Base-by-base conservation (phyloP, 2,888 invertebrate species). In the Arge pagana region DNA sequence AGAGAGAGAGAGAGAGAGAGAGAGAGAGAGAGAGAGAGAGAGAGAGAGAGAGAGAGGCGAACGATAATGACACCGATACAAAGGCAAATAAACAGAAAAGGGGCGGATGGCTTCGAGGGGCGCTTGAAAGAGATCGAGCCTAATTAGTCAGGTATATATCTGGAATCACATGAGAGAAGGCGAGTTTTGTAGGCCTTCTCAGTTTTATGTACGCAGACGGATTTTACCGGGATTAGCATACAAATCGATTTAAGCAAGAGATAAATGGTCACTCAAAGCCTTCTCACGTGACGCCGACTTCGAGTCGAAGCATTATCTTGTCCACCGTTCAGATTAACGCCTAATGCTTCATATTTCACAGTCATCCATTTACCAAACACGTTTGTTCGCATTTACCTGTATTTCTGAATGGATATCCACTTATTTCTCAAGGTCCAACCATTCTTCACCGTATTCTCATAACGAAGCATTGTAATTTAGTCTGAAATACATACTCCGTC, bases 191-290 rank as follows among this genome's bases (percentile, higher is more conserved):
- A 70, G 69, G 68, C 67, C 72, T 70, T 69, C 68, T 69, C 67
- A 70, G 70, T 70, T 70, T 70, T 70, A 70, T 69, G 68, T 69
- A 69, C 67, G 70, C 69, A 67, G 69, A 68, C 67, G 68, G 74
- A 74, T 74, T 74, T 74, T 70, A 70, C 71, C 62, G 63, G 60
- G 74, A 75, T 76, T 75, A 75, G 75, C 75, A 75, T 74, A 74
- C 74, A 76, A 73, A 76, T 76, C 76, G 76, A 76, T 76, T 76
- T 72, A 75, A 74, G 74, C 74, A 72, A 70, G 71, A 74, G 75
- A 76, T 76, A 76, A 75, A 76, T 75, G 72, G 73, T 72, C 70
- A 68, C 73, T 73, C 70, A 66, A 67, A 69, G 72, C 70, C 70
- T 74, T 66, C 70, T 74, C 72, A 72, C 70, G 74, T 70, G 58